Percentiles rank a stretch among this genome's conserved stretches.
Conservation (phyloP, 2,113 vertebrate genomes). For the Cepphus grylle region DNA sequence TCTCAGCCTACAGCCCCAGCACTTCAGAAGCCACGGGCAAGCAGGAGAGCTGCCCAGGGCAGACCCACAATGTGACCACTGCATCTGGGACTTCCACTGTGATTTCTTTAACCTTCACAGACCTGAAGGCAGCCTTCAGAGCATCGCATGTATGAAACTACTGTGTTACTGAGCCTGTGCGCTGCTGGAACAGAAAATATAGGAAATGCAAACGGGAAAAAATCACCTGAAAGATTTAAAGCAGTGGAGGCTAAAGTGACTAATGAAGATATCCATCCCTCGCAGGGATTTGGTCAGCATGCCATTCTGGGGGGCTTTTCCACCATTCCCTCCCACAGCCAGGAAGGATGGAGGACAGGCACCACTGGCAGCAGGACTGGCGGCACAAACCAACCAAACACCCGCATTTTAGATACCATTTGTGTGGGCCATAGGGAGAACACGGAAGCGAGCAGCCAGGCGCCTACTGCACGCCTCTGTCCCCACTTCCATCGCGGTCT, state of each 20-base stretch:
- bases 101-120: background rate
- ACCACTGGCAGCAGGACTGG: background rate
- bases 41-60: background rate
- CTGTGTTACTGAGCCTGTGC: accelerated
- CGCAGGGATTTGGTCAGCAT: background rate
- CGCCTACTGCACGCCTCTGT: accelerated
- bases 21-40: background rate
- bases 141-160: background rate
- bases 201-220: background rate
- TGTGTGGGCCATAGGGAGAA: accelerated
- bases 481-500: accelerated
- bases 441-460: accelerated
- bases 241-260: background rate
- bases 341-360: background rate
- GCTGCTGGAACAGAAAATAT: background rate
- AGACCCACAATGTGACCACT: accelerated
- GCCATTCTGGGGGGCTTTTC: accelerated
- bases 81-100: background rate
- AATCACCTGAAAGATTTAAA: background rate
- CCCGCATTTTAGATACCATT: accelerated
- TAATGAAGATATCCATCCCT: accelerated
- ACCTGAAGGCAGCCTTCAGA: background rate
- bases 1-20: background rate
- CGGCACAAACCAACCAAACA: background rate
- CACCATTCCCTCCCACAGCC: background rate